A percentile compares a stretch with the other conserved stretches of the same genome.
Evolutionary conservation across 2,888 invertebrate genomes (phyloP).

Genomic region (Hypena proboscidalis): DNA sequence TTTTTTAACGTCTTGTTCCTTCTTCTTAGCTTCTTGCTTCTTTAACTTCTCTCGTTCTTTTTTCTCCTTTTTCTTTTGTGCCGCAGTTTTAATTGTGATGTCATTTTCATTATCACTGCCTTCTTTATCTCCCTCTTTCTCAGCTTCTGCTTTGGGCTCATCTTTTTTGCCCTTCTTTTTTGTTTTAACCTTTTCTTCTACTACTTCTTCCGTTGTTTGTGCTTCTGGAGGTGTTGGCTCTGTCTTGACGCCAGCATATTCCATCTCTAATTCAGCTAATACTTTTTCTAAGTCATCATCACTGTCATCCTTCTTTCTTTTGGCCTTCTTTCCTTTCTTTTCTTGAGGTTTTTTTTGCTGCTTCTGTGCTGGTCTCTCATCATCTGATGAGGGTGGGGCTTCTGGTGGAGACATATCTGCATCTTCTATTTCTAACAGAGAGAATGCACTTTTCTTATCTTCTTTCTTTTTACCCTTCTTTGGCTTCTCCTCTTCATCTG

Average conservation of each 20-base stretch:
- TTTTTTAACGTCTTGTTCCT: slow-evolving; percentile 70
- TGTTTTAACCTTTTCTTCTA: slow-evolving; percentile 69
- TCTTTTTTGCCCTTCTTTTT: slow-evolving; percentile 77
- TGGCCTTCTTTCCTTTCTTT: slow-evolving; percentile 88
- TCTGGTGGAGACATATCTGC: slow-evolving; percentile 80
- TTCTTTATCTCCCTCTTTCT: slow-evolving; percentile 66
- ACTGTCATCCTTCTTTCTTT: slow-evolving; percentile 90
- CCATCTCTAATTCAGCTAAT: slow-evolving; percentile 92
- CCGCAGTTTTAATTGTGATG: slow-evolving; percentile 90
- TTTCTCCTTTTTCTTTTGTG: slow-evolving; percentile 96
- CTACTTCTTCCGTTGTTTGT: slow-evolving; percentile 63
- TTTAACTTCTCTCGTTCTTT: slow-evolving; percentile 93
- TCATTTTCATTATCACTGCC: slow-evolving; percentile 85
- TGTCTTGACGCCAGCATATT: slow-evolving; percentile 89
- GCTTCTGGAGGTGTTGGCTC: slow-evolving; percentile 71
- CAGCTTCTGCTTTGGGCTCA: slow-evolving; percentile 57
- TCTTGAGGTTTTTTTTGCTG: slow-evolving; percentile 69
- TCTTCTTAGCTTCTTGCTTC: slow-evolving; percentile 88
- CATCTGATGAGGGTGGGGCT: slow-evolving; percentile 75
- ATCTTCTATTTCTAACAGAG: slow-evolving; percentile 88
- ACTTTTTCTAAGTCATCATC: slow-evolving; percentile 94
- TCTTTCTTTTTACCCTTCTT: slow-evolving; percentile 74
- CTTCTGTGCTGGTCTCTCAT: slow-evolving; percentile 71
- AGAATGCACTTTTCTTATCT: slow-evolving; percentile 87
- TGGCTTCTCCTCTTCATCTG: slow-evolving; percentile 79